Evolutionary conservation across 2,113 vertebrate species (phyloP).

Genomic region (Meleagris gallopavo): DNA sequence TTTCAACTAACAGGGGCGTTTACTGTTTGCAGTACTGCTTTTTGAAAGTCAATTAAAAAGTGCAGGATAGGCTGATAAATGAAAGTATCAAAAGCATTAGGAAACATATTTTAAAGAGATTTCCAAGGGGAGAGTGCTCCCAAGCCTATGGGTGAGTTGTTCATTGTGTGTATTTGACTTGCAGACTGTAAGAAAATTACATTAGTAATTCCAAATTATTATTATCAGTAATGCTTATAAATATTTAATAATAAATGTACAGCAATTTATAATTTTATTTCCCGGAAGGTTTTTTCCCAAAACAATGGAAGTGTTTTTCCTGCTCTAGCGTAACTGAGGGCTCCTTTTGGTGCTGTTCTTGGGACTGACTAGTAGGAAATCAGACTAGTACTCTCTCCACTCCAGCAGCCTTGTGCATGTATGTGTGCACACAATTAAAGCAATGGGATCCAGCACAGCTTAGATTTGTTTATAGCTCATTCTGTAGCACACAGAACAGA

Average conservation of each 20-base stretch:
- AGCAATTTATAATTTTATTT: neutral
- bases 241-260: neutral
- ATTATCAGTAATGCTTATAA: neutral
- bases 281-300: neutral
- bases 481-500: neutral
- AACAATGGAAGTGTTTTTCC: neutral
- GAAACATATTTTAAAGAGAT: neutral
- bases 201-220: neutral
- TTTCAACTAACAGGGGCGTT: neutral
- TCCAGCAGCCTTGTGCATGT: neutral
- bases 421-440: neutral
- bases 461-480: neutral
- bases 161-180: neutral
- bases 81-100: neutral
- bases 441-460: neutral
- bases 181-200: neutral
- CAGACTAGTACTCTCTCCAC: neutral
- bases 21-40: neutral
- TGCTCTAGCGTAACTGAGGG: neutral
- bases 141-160: neutral
- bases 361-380: neutral
- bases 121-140: neutral
- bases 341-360: neutral
- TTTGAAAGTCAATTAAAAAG: neutral
- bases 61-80: neutral